These are phyloP conservation scores for Automeris io DNA, from an alignment of 2,888 invertebrate species.

Conservation along the genomic window DNA sequence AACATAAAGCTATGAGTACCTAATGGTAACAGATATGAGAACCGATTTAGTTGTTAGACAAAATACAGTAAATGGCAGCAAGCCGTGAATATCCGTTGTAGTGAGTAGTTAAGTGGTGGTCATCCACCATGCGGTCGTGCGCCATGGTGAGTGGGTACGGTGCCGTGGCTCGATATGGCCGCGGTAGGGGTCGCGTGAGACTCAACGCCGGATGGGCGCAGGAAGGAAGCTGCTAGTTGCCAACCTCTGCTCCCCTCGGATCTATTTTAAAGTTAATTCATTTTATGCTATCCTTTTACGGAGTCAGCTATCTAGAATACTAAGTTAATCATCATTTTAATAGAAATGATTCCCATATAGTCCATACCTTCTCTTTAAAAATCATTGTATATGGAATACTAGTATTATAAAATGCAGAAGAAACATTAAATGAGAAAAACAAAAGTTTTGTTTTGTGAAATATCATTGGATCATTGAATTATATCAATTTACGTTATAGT, in stretches of 20 bases:
- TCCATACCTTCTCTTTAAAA: too few relatives aligned
- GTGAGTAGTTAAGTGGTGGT: slow-evolving; percentile 24
- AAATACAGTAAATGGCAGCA: too few relatives aligned
- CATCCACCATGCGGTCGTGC: slow-evolving; percentile 28
- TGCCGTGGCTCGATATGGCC: slow-evolving; percentile 20
- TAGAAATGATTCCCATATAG: neutral
- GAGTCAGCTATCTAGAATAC: slow-evolving; percentile 18
- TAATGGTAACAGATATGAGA: too few relatives aligned
- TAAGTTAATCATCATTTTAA: slow-evolving; percentile 5
- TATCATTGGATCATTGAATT: too few relatives aligned
- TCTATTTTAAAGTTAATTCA: slow-evolving; percentile 72
- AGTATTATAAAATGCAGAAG: too few relatives aligned
- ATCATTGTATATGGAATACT: too few relatives aligned
- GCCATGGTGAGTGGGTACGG: slow-evolving; percentile 17
- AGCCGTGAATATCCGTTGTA: slow-evolving; percentile 6
- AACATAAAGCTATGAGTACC: too few relatives aligned
- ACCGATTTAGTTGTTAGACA: too few relatives aligned
- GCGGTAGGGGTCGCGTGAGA: slow-evolving; percentile 67
- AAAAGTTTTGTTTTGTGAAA: too few relatives aligned
- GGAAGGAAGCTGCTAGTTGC: slow-evolving; percentile 76
- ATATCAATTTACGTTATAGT: too few relatives aligned
- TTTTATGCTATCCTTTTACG: slow-evolving; percentile 54
- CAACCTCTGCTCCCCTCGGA: slow-evolving; percentile 65
- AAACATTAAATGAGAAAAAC: too few relatives aligned
- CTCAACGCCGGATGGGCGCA: slow-evolving; percentile 67